Conservation (phyloP, 2,888 invertebrate genomes). For the Torymus texanus region DNA sequence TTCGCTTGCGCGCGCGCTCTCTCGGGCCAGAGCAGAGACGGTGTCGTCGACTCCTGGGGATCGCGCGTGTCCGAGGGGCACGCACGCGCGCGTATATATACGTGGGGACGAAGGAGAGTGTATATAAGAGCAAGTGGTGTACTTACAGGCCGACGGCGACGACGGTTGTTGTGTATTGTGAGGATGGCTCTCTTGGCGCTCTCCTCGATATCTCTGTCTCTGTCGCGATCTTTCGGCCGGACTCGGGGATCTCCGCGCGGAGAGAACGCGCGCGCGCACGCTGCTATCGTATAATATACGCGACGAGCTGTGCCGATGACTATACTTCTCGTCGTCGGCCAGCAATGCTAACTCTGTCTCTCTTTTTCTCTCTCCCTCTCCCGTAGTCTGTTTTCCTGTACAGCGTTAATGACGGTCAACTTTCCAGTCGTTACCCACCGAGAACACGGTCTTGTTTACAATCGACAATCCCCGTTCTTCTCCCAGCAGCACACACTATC, state of each 20-base stretch:
- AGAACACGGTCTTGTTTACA: slow-evolving; percentile 2
- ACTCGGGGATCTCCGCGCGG: slow-evolving; percentile 72
- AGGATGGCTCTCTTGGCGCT: slow-evolving; percentile 36
- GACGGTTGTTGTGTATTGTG: slow-evolving; percentile 44
- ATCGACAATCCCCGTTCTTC: neutral
- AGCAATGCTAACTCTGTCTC: neutral
- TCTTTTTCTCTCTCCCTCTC: neutral
- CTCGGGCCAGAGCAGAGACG: no score
- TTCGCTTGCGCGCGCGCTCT: no score
- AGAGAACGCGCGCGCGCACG: slow-evolving; percentile 50
- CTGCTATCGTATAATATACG: neutral
- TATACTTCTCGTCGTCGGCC: no score
- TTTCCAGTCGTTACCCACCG: neutral
- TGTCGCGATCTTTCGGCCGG: slow-evolving; percentile 73
- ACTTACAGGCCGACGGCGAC: slow-evolving; percentile 49
- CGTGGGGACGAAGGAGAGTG: neutral
- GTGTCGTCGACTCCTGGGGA: no score
- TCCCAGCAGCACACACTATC: neutral
- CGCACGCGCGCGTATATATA: no score
- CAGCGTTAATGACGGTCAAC: slow-evolving; percentile 22
- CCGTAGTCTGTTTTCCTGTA: slow-evolving; percentile 39
- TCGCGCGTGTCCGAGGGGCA: no score
- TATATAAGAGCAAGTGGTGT: neutral
- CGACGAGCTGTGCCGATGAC: no score
- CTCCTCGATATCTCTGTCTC: slow-evolving; percentile 53